Percentiles rank a stretch among this genome's conserved stretches.
phyloP scores from a whole-genome alignment of 1,140 invertebrate species.

The Holotrichia oblita region DNA sequence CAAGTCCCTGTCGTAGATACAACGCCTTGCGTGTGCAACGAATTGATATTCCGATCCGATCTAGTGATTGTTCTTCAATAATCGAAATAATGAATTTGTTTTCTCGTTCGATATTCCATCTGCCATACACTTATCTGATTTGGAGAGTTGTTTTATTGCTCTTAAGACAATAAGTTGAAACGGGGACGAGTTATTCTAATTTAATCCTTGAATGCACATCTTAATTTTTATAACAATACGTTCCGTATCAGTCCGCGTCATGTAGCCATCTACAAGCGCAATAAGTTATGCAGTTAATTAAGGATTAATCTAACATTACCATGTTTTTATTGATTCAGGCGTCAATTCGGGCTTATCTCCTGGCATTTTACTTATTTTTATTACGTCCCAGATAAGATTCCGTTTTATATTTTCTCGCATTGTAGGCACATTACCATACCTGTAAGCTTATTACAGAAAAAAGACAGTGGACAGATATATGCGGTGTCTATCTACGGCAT shows the following conservation, averaged over 20 bases:
- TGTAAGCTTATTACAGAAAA: slow-evolving; percentile 11
- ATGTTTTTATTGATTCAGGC: slow-evolving; percentile 32
- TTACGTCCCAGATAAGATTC: slow-evolving; percentile 18
- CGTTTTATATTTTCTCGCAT: slow-evolving; percentile 25
- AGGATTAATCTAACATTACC: slow-evolving; percentile 1
- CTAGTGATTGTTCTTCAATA: slow-evolving; percentile 20
- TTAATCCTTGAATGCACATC: slow-evolving; percentile 3
- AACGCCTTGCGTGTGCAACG: slow-evolving; percentile 3
- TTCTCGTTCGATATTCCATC: background rate
- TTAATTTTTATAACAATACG: slow-evolving; percentile 13
- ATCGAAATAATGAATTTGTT: slow-evolving; percentile 35
- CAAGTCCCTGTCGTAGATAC: background rate
- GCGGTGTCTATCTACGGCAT: slow-evolving; percentile 14
- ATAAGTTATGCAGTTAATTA: slow-evolving; percentile 15
- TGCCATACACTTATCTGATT: slow-evolving; percentile 14
- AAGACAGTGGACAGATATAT: background rate
- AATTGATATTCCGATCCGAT: slow-evolving; percentile 31
- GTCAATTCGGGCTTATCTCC: slow-evolving; percentile 24
- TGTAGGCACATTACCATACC: slow-evolving; percentile 28
- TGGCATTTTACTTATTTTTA: slow-evolving; percentile 6
- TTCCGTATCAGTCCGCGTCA: background rate
- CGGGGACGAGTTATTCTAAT: background rate
- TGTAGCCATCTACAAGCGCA: background rate
- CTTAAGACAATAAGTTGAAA: slow-evolving; percentile 12
- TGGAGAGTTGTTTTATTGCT: background rate